Conservation (phyloP, 1,140 invertebrate species). For the Orius insidiosus region DNA sequence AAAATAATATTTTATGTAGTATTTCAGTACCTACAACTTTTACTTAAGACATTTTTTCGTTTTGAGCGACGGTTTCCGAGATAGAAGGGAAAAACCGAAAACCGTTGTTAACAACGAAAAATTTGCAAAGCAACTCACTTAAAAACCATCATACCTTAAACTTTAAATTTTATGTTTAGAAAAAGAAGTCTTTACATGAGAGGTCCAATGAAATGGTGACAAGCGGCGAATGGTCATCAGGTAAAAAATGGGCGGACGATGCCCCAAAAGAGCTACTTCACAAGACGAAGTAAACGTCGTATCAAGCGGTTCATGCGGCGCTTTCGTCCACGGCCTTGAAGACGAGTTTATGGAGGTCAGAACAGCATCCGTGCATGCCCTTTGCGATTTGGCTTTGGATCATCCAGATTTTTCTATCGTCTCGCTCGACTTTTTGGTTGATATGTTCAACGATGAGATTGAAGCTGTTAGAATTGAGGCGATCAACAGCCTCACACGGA, state of each 20-base stretch:
- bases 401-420: constrained; percentile 72
- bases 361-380: constrained; percentile 81
- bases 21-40: too few relatives aligned
- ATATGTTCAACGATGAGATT: constrained; percentile 99
- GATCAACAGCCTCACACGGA: constrained; percentile 78
- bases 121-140: too few relatives aligned
- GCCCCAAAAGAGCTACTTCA: constrained; percentile 59
- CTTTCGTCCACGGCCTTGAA: constrained; percentile 95
- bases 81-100: too few relatives aligned
- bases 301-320: constrained; percentile 88
- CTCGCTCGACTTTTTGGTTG: constrained; percentile 88
- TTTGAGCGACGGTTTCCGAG: too few relatives aligned
- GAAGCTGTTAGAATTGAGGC: constrained; percentile 87
- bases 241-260: constrained; percentile 82
- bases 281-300: constrained; percentile 64
- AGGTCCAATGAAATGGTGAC: constrained; percentile 58
- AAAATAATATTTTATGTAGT: too few relatives aligned
- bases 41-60: too few relatives aligned
- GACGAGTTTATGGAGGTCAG: constrained; percentile 95
- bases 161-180: constrained; percentile 25
- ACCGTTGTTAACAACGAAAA: too few relatives aligned
- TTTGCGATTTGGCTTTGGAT: constrained; percentile 73
- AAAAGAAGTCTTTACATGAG: constrained; percentile 62
- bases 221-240: constrained; percentile 77
- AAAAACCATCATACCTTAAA: too few relatives aligned